A percentile compares a stretch with the other conserved stretches of the same genome.
These are phyloP conservation scores for Drosophila nigromelanica DNA, from an alignment of 1,140 invertebrate genomes.

Conservation along the genomic window DNA sequence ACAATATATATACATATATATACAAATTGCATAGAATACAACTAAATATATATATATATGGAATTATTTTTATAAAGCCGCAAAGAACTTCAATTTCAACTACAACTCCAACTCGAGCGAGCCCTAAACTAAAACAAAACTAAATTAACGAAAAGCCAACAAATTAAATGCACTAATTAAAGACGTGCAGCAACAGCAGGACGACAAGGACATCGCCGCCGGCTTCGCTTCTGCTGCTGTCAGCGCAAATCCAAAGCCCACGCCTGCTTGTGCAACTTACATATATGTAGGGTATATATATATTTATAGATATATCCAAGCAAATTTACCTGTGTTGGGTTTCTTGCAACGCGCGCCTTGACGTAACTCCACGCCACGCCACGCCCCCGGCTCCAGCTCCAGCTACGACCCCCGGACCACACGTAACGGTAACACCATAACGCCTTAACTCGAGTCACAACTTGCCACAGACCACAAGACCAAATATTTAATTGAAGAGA, in stretches of 20 bases:
- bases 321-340: conserved; percentile 66
- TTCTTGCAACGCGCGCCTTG: conserved; percentile 68
- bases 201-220: conserved; percentile 22
- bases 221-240: conserved; percentile 1
- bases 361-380: conserved; percentile 52
- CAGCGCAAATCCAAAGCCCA: not conserved
- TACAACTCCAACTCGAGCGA: conserved; percentile 48
- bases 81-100: conserved; percentile 34
- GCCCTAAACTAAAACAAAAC: conserved; percentile 53
- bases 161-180: conserved; percentile 66
- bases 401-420: not conserved
- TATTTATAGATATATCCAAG: conserved; percentile 43
- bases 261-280: conserved; percentile 51
- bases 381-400: conserved; percentile 8
- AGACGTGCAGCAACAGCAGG: conserved; percentile 34
- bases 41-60: conserved; percentile 54
- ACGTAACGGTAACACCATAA: conserved; percentile 56
- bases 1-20: conserved; percentile 62
- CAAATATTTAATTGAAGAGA: conserved; percentile 53
- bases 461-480: conserved; percentile 56
- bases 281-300: conserved; percentile 40
- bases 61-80: conserved; percentile 79
- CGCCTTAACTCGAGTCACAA: conserved; percentile 76
- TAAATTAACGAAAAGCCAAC: conserved; percentile 19
- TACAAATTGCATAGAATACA: conserved; percentile 68